phyloP scores from a whole-genome alignment of 2,797 vertebrate species.

The Scyliorhinus canicula region DNA sequence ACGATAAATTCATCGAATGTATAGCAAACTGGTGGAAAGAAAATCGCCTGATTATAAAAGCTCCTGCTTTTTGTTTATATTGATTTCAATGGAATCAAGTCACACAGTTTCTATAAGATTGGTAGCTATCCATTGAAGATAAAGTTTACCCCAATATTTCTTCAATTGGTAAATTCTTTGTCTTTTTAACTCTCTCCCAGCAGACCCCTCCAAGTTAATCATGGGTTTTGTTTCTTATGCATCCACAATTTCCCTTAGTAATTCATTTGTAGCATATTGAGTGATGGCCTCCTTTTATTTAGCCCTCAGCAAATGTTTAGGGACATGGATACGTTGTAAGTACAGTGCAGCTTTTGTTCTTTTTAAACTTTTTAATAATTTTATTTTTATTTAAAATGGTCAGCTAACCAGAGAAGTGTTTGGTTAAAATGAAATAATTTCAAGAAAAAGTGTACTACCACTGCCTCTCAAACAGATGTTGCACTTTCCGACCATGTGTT shows the following conservation, averaged over 20 bases:
- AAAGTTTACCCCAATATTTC: not conserved
- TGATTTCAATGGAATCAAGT: not conserved
- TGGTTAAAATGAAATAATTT: not conserved
- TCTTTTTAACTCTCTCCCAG: not conserved
- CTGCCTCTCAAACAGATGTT: not conserved
- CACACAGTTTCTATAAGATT: not conserved
- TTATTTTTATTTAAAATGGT: not conserved
- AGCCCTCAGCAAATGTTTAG: not conserved
- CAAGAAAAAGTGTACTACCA: not conserved
- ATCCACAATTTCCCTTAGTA: not conserved
- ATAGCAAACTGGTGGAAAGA: too few relatives aligned
- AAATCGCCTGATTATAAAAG: not conserved
- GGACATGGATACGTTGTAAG: not conserved
- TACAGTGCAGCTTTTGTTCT: not conserved
- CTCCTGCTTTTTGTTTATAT: not conserved
- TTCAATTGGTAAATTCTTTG: not conserved
- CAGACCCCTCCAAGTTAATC: not conserved
- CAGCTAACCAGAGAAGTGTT: not conserved
- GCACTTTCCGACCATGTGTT: not conserved
- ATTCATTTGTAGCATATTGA: not conserved
- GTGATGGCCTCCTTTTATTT: not conserved
- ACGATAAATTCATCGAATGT: constrained; percentile 32
- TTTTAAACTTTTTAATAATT: not conserved
- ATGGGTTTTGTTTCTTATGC: not conserved
- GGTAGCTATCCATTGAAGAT: not conserved